Base-by-base conservation (phyloP, 1,140 invertebrate genomes). In the Rhizoglyphus robini region DNA sequence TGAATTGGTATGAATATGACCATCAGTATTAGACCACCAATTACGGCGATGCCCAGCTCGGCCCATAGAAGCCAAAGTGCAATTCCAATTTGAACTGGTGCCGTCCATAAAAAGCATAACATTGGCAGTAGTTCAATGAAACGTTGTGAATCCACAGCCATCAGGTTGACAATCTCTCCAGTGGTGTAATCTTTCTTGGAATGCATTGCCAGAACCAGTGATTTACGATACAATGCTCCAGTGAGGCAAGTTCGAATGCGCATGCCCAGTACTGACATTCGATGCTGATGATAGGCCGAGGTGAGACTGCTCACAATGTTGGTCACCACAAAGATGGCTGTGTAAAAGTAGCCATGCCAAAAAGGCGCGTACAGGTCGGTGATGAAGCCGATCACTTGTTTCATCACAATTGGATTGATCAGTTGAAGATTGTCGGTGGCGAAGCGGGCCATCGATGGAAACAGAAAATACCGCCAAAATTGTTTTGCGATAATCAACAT, bases 311-410 rank as follows among this genome's bases (percentile, higher is more conserved):
- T 27, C 8, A 47, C 11, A 27, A 72, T 5, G 18, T 51, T 68
- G 3, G 66, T 34, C 23, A 65, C 57, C 15, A 71, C 18, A 34
- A 79, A 73, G 69, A 79, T 71, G 1, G 74, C 68, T 0, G 88
- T 84, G 76, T 89, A 96, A 4, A 92, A 74, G 69, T 86, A 88
- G 25, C 92, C 93, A 74, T 87, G 87, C 90, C 91, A 95, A 69
- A 82, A 70, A 1, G 82, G 76, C 69, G 88, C 83, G 29, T 70
- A 32, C 86, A 88, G n/a, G 72, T 73, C 70, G 88, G 62, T 11
- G n/a, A 31, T 60, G 32, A 60, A 60, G 5, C 18, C 29, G 20
- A 60, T 73, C 72, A 77, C 1, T 82, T 76, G 68, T 88, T 72
- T 76, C 25, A 78, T 68, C 34, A 79, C 68, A 48, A 89, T 83